Evolutionary conservation across 2,797 vertebrate species (phyloP).

Genomic region (Peromyscus melanophrys): DNA sequence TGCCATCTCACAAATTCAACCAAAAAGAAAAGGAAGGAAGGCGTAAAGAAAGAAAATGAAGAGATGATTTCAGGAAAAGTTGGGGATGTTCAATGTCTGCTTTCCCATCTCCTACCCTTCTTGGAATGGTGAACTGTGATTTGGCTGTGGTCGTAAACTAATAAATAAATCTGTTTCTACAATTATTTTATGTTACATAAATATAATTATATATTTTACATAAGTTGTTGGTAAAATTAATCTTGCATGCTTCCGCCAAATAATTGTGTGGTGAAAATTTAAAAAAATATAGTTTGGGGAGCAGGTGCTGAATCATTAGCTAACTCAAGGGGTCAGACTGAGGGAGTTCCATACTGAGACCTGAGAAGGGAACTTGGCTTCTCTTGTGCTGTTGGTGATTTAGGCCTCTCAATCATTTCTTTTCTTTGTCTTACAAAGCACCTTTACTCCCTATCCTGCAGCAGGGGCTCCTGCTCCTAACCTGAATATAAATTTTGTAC

Average conservation of each 20-base stretch:
- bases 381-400: neutral
- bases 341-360: neutral
- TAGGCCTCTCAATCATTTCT: neutral
- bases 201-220: neutral
- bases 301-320: neutral
- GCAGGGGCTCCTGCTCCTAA: neutral
- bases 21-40: neutral
- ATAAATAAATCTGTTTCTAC: neutral
- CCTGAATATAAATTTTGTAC: neutral
- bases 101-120: neutral
- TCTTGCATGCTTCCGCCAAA: conserved; percentile 17
- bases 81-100: neutral
- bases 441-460: neutral
- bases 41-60: neutral
- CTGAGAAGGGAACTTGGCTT: neutral
- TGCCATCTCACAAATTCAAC: neutral
- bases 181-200: neutral
- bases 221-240: neutral
- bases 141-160: conserved; percentile 1
- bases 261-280: neutral
- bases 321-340: neutral
- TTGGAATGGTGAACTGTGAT: neutral
- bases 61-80: neutral
- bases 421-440: neutral
- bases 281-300: neutral